These are phyloP conservation scores for Hydrozoanthus gracilis DNA, from an alignment of 92 coral and sea anemone genomes.

Conservation along the genomic window DNA sequence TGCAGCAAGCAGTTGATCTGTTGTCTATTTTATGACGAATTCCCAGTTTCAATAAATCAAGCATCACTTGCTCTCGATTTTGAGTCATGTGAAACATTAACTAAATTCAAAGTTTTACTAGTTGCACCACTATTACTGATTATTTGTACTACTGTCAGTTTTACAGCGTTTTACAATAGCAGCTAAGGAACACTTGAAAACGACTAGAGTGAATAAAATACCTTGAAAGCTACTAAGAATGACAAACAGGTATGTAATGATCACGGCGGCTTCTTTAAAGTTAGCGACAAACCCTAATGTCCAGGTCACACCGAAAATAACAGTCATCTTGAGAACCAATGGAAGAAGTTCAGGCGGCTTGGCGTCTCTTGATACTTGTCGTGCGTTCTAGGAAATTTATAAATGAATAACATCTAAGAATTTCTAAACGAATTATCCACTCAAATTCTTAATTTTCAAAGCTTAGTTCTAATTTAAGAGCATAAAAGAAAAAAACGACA, in stretches of 20 bases:
- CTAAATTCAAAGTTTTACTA: no score
- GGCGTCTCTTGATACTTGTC: conserved; percentile 24
- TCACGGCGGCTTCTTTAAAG: conserved; percentile 25
- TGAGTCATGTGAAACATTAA: no score
- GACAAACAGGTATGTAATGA: conserved; percentile 22
- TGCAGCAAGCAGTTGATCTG: no score
- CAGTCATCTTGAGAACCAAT: conserved; percentile 34
- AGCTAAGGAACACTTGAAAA: no score
- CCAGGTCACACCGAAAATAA: conserved; percentile 42
- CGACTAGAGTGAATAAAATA: neutral
- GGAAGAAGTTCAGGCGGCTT: conserved; percentile 19
- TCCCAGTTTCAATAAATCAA: no score
- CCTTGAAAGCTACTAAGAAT: conserved; percentile 36
- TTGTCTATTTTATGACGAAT: no score
- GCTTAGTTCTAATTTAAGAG: no score
- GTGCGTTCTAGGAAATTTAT: neutral
- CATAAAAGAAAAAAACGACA: no score
- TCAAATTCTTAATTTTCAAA: neutral
- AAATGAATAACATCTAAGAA: neutral
- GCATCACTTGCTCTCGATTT: no score
- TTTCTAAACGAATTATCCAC: neutral
- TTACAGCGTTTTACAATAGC: no score
- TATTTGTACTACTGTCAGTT: no score
- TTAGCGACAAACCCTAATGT: conserved; percentile 36
- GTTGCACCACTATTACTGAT: no score